Evolutionary conservation across 1,140 invertebrate genomes (phyloP).

Genomic region (Nasonia giraulti): DNA sequence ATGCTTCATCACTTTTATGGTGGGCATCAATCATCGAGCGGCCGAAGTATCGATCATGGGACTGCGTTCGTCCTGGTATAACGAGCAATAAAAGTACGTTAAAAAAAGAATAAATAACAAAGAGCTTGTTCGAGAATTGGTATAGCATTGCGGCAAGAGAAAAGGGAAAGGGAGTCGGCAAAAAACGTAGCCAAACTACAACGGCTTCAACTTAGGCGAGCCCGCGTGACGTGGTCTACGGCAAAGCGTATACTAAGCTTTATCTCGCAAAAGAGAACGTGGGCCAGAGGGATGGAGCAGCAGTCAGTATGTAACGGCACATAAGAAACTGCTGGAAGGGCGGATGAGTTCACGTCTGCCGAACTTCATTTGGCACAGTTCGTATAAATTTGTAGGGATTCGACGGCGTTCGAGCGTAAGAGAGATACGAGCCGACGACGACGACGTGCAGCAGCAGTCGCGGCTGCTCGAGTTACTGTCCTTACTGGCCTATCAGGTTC

Average conservation of each 20-base stretch:
- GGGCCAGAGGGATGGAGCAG: background rate
- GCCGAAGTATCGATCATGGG: background rate
- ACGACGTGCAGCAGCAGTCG: background rate
- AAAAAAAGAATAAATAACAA: background rate
- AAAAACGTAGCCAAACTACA: too few relatives aligned
- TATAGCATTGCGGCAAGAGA: too few relatives aligned
- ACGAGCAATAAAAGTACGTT: background rate
- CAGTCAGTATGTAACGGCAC: background rate
- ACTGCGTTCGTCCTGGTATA: background rate
- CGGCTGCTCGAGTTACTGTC: background rate
- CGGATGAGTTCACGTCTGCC: constrained; percentile 37
- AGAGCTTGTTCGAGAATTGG: too few relatives aligned
- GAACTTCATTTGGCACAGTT: constrained; percentile 56
- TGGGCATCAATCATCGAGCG: background rate
- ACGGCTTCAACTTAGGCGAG: background rate
- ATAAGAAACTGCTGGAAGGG: background rate
- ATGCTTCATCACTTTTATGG: constrained; percentile 4
- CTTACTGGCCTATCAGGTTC: background rate
- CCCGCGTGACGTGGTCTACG: background rate
- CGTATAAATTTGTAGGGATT: constrained; percentile 64
- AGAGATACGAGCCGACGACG: constrained; percentile 55
- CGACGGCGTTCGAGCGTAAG: constrained; percentile 59
- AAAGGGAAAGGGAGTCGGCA: too few relatives aligned
- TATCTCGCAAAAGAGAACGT: background rate
- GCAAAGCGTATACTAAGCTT: background rate